phyloP scores from a whole-genome alignment of 2,113 vertebrate genomes.

The Albula glossodonta region DNA sequence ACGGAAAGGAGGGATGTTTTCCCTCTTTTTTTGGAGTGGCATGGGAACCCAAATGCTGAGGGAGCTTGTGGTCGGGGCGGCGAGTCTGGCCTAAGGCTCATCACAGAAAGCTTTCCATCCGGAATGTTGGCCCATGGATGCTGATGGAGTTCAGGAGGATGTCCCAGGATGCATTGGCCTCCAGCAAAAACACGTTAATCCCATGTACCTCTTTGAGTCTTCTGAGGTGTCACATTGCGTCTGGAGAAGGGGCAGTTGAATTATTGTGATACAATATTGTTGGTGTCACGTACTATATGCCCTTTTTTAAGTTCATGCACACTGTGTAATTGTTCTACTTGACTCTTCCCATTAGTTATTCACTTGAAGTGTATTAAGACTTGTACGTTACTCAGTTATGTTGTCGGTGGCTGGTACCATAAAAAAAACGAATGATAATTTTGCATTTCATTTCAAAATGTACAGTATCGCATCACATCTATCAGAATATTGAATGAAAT shows the following conservation, averaged over 20 bases:
- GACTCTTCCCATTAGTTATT: too few relatives aligned
- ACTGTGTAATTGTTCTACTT: neutral
- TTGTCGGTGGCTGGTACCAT: too few relatives aligned
- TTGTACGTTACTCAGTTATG: too few relatives aligned
- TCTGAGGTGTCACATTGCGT: neutral
- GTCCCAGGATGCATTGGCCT: neutral
- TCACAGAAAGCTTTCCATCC: neutral
- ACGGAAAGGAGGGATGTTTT: conserved; percentile 4
- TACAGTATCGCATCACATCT: too few relatives aligned
- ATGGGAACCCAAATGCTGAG: conserved; percentile 17
- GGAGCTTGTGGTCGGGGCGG: conserved; percentile 15
- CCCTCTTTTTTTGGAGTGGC: conserved; percentile 19
- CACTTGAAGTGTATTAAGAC: too few relatives aligned
- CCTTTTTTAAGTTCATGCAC: neutral
- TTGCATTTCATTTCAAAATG: too few relatives aligned
- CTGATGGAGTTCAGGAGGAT: neutral
- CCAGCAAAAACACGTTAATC: neutral
- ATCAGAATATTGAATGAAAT: too few relatives aligned
- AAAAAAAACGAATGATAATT: too few relatives aligned
- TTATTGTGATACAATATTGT: neutral
- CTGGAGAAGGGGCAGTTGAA: neutral
- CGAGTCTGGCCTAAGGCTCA: neutral
- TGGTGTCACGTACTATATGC: neutral
- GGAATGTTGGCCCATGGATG: neutral
- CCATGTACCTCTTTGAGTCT: neutral